Evolutionary conservation across 2,797 vertebrate species (phyloP).

Genomic region (Gadopsis marmoratus): DNA sequence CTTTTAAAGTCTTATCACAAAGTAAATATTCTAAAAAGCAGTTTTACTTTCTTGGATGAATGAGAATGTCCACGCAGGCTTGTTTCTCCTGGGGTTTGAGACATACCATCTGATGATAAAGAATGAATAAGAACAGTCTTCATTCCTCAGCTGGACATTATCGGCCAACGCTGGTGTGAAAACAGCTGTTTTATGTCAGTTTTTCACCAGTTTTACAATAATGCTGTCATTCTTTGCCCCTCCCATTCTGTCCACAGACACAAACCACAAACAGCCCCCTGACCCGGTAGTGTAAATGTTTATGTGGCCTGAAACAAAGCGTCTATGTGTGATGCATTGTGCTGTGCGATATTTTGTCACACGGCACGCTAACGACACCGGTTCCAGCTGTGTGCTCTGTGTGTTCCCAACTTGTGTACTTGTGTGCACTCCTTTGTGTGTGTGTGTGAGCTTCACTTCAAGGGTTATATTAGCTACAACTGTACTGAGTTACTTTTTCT

Average conservation of each 20-base stretch:
- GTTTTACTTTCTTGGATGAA: slow-evolving; percentile 56
- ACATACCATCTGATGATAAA: slow-evolving; percentile 67
- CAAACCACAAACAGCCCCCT: slow-evolving; percentile 57
- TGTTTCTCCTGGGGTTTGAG: slow-evolving; percentile 45
- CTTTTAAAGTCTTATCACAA: slow-evolving; percentile 51
- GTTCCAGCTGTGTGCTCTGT: slow-evolving; percentile 52
- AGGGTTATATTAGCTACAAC: slow-evolving; percentile 31
- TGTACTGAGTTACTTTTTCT: slow-evolving; percentile 35
- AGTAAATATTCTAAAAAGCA: slow-evolving; percentile 64
- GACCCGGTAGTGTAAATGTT: slow-evolving; percentile 70
- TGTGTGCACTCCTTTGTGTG: neutral
- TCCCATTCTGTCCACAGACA: slow-evolving; percentile 40
- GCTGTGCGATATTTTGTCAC: slow-evolving; percentile 58
- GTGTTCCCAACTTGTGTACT: slow-evolving; percentile 5
- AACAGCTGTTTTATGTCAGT: slow-evolving; percentile 77
- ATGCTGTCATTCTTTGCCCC: slow-evolving; percentile 27
- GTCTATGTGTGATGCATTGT: slow-evolving; percentile 65
- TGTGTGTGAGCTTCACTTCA: slow-evolving; percentile 12
- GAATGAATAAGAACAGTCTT: slow-evolving; percentile 71
- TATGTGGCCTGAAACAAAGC: slow-evolving; percentile 72
- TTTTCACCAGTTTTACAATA: slow-evolving; percentile 58
- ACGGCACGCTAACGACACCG: slow-evolving; percentile 47
- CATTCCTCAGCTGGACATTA: slow-evolving; percentile 56
- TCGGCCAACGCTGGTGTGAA: slow-evolving; percentile 68
- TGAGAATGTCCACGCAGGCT: slow-evolving; percentile 30